Conservation (phyloP, 2,113 vertebrate species). For the Struthio camelus region DNA sequence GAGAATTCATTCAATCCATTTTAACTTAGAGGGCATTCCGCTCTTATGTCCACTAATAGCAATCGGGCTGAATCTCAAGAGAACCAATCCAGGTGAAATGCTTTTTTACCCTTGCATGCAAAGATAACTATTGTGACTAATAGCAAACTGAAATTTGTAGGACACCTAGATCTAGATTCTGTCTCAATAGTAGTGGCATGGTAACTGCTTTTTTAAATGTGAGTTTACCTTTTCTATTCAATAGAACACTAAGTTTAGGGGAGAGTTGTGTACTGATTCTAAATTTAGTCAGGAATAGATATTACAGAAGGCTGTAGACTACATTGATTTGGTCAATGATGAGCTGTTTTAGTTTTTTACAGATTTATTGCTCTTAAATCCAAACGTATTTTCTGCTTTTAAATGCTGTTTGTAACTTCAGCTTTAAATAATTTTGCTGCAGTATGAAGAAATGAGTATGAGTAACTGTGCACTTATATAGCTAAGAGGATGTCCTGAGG, state of each 20-base stretch:
- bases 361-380: neutral
- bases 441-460: neutral
- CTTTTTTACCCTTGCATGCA: neutral
- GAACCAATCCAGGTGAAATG: neutral
- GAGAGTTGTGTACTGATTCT: neutral
- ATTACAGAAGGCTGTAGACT: neutral
- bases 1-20: neutral
- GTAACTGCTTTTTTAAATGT: fast-evolving
- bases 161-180: fast-evolving
- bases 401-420: neutral
- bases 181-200: neutral
- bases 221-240: neutral
- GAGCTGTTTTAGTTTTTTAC: neutral
- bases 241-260: neutral
- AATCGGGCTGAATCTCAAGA: neutral
- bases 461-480: neutral
- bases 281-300: neutral
- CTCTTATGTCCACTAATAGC: neutral
- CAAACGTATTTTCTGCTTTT: neutral
- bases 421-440: neutral
- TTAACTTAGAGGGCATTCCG: neutral
- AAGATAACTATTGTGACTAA: fast-evolving
- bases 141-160: neutral
- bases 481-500: neutral
- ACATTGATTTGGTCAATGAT: neutral